Percentiles rank a stretch among this genome's conserved stretches.
Conservation (phyloP, 2,888 invertebrate genomes). For the Beris morrisii region DNA sequence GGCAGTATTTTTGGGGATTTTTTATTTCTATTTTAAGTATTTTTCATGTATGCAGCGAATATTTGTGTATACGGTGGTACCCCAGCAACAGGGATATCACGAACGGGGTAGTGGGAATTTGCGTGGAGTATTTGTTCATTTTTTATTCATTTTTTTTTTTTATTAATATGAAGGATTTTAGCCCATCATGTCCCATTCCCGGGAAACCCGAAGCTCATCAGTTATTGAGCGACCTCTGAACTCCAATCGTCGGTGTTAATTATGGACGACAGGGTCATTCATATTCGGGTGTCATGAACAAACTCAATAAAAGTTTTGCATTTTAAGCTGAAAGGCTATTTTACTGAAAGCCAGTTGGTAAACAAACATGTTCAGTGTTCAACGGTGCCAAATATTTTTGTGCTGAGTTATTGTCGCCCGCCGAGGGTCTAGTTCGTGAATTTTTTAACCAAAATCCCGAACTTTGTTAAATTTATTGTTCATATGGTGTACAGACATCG, state of each 20-base stretch:
- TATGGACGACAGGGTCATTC: slow-evolving; percentile 34
- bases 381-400: slow-evolving; percentile 2
- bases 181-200: slow-evolving; percentile 18
- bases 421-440: too few relatives aligned
- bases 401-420: too few relatives aligned
- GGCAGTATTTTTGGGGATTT: too few relatives aligned
- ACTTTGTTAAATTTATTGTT: too few relatives aligned
- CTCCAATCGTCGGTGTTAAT: slow-evolving; percentile 33
- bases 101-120: too few relatives aligned
- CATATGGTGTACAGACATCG: too few relatives aligned
- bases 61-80: too few relatives aligned
- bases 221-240: slow-evolving; percentile 26
- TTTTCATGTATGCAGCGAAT: too few relatives aligned
- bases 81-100: too few relatives aligned
- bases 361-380: background rate
- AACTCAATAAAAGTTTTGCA: slow-evolving; percentile 36
- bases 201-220: slow-evolving; percentile 28
- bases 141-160: slow-evolving; percentile 9
- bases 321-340: slow-evolving; percentile 34
- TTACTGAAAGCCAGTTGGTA: slow-evolving; percentile 22
- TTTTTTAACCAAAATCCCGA: too few relatives aligned
- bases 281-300: slow-evolving; percentile 33
- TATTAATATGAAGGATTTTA: slow-evolving; percentile 21
- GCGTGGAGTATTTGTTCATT: background rate
- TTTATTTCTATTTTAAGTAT: too few relatives aligned